phyloP scores from a whole-genome alignment of 1,140 invertebrate species.

The Cardiocondyla obscurior region DNA sequence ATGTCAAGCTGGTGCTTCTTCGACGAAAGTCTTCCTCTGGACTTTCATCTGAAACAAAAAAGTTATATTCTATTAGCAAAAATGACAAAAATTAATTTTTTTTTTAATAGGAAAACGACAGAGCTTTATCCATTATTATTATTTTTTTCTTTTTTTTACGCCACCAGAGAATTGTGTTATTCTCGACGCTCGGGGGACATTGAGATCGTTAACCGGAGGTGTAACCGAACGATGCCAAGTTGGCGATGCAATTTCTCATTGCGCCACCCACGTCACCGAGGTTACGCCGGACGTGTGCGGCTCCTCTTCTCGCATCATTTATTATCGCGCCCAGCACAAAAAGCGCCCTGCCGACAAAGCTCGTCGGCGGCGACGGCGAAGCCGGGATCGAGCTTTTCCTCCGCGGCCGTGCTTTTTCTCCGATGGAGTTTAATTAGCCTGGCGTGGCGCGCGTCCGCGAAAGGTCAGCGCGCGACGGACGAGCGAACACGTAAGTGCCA shows the following conservation, averaged over 20 bases:
- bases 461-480: slow-evolving; percentile 55
- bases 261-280: slow-evolving; percentile 43
- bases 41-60: no score
- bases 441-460: slow-evolving; percentile 24
- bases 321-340: slow-evolving; percentile 31
- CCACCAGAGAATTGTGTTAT: background rate
- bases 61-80: no score
- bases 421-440: slow-evolving; percentile 63
- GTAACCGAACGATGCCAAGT: slow-evolving; percentile 48
- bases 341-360: slow-evolving; percentile 43
- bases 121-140: no score
- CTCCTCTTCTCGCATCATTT: slow-evolving; percentile 41
- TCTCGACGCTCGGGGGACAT: background rate
- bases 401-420: slow-evolving; percentile 29
- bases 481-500: slow-evolving; percentile 31
- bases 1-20: no score
- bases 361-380: slow-evolving; percentile 5
- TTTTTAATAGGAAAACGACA: no score
- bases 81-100: no score
- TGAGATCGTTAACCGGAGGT: slow-evolving; percentile 40
- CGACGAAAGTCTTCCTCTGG: no score
- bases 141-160: background rate
- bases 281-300: slow-evolving; percentile 18
- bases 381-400: background rate
- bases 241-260: slow-evolving; percentile 56